These are phyloP conservation scores for Hirundichthys speculiger DNA, from an alignment of 2,113 vertebrate species.

Conservation along the genomic window DNA sequence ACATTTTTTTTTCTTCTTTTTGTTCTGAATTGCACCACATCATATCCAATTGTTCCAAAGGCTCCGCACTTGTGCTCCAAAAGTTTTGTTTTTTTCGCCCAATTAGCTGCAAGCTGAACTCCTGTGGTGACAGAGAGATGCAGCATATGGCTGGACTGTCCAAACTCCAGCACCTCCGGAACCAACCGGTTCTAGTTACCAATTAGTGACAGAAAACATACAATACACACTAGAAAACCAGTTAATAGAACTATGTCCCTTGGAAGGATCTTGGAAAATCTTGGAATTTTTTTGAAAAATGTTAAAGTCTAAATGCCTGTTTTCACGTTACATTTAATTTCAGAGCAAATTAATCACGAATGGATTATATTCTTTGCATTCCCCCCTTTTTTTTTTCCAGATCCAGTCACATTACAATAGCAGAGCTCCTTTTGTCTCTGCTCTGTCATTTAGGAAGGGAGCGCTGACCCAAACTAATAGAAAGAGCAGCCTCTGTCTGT, in stretches of 20 bases:
- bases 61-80: slow-evolving; percentile 7
- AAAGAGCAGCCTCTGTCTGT: slow-evolving; percentile 82
- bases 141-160: slow-evolving; percentile 31
- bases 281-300: slow-evolving; percentile 10
- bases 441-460: slow-evolving; percentile 38
- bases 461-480: slow-evolving; percentile 73
- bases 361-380: slow-evolving; percentile 1
- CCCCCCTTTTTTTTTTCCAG: slow-evolving; percentile 1
- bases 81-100: slow-evolving; percentile 46
- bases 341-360: slow-evolving; percentile 25
- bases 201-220: slow-evolving; percentile 56
- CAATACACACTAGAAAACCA: neutral
- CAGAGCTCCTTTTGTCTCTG: slow-evolving; percentile 30
- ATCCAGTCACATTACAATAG: slow-evolving; percentile 25
- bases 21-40: neutral
- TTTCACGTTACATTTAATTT: slow-evolving; percentile 20
- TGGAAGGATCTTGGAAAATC: too few species aligned
- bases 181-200: slow-evolving; percentile 41
- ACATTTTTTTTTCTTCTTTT: neutral
- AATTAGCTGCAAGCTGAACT: slow-evolving; percentile 63
- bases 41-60: neutral
- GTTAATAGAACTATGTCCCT: too few species aligned
- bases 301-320: slow-evolving; percentile 7
- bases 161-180: slow-evolving; percentile 31
- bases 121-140: slow-evolving; percentile 42